These are phyloP conservation scores for Dasypus novemcinctus DNA, from an alignment of 2,113 vertebrate species.

Conservation along the genomic window DNA sequence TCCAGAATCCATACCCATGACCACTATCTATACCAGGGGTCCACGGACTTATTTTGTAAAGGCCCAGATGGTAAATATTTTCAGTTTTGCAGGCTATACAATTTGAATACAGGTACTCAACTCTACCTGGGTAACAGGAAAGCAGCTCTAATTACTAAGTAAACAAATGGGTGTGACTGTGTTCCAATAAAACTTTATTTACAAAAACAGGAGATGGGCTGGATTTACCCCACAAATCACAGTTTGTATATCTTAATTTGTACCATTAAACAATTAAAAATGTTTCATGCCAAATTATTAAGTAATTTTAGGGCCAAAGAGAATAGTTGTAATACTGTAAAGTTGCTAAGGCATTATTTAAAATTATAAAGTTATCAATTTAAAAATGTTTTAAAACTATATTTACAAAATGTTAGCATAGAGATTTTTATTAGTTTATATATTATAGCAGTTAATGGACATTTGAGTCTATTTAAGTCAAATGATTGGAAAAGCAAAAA, in stretches of 20 bases:
- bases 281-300: background rate
- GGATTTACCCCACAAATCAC: background rate
- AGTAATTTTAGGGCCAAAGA: conserved; percentile 3
- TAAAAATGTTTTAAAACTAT: background rate
- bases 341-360: background rate
- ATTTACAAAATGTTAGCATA: background rate
- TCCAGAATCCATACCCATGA: background rate
- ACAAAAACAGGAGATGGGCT: background rate
- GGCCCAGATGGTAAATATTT: background rate
- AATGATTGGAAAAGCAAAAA: background rate
- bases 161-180: background rate
- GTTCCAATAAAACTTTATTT: background rate
- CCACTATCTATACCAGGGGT: background rate
- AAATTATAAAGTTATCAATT: background rate
- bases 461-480: background rate
- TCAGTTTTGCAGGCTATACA: background rate
- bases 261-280: conserved; percentile 27
- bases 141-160: background rate
- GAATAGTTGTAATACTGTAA: background rate
- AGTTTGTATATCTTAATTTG: background rate
- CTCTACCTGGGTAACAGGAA: background rate
- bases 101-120: background rate
- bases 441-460: background rate
- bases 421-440: conserved; percentile 38
- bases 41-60: background rate